Percentiles rank a stretch among this genome's conserved stretches.
Evolutionary conservation across 2,888 invertebrate species (phyloP).

Genomic region (Buathra laborator): DNA sequence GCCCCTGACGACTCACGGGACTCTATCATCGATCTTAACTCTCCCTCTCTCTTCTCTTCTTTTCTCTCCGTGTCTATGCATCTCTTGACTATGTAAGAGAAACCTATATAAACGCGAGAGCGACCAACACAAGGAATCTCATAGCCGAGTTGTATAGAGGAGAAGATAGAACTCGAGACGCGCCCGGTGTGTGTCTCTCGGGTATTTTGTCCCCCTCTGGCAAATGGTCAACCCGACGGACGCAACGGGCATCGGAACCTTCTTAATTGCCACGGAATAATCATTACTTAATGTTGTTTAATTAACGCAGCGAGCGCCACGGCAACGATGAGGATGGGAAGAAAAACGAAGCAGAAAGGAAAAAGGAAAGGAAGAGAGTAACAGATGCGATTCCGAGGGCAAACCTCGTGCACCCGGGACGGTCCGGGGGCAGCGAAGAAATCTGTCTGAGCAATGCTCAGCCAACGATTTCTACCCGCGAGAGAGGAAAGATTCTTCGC

Average conservation of each 20-base stretch:
- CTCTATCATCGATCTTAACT: conserved; percentile 63
- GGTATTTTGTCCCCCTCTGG: conserved; percentile 36
- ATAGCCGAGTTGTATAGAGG: not conserved
- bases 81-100: not conserved
- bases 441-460: conserved; percentile 57
- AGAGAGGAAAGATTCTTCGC: too few relatives aligned
- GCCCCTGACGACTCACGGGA: conserved; percentile 62
- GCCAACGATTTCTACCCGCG: not conserved
- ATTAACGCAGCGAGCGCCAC: conserved; percentile 58
- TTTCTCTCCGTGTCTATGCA: conserved; percentile 39
- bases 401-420: conserved; percentile 14
- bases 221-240: conserved; percentile 52
- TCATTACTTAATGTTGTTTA: conserved; percentile 68
- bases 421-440: conserved; percentile 48
- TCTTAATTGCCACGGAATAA: conserved; percentile 67
- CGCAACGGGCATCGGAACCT: conserved; percentile 38
- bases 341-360: conserved; percentile 7
- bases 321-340: not conserved
- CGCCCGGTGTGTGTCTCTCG: conserved; percentile 57
- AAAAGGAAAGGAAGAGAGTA: conserved; percentile 25
- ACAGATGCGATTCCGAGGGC: conserved; percentile 62
- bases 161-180: conserved; percentile 62
- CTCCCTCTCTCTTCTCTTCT: too few relatives aligned
- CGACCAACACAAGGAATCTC: conserved; percentile 38
- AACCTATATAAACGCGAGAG: not conserved